Conservation (phyloP, 2,797 vertebrate species). For the Anisognathus igniventris region DNA sequence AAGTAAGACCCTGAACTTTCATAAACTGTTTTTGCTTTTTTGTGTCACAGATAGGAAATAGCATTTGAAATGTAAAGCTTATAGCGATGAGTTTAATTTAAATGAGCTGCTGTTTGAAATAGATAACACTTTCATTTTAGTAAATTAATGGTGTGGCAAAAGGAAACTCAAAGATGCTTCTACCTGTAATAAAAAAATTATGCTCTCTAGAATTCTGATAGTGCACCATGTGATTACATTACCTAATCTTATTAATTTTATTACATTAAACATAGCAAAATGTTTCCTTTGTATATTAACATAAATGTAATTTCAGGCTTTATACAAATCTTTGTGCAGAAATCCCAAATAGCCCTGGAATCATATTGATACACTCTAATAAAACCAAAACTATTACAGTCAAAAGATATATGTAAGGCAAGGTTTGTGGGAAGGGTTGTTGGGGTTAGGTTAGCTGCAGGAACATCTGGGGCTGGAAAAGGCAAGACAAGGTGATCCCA, state of each 20-base stretch:
- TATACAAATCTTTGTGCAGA: slow-evolving; percentile 45
- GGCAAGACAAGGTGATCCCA: accelerated
- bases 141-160: slow-evolving; percentile 62
- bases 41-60: slow-evolving; percentile 46
- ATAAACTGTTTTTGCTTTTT: slow-evolving; percentile 37
- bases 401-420: neutral
- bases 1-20: slow-evolving; percentile 34
- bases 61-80: slow-evolving; percentile 64
- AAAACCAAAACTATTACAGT: neutral
- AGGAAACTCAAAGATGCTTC: slow-evolving; percentile 45
- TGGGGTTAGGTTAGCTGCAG: neutral
- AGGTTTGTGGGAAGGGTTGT: neutral
- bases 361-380: neutral
- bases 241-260: slow-evolving; percentile 34
- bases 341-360: neutral
- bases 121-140: slow-evolving; percentile 69
- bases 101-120: slow-evolving; percentile 70
- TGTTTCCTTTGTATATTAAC: slow-evolving; percentile 24
- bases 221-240: slow-evolving; percentile 41
- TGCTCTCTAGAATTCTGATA: slow-evolving; percentile 38
- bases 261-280: neutral
- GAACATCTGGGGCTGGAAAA: neutral
- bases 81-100: slow-evolving; percentile 68
- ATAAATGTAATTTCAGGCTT: slow-evolving; percentile 46
- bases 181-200: slow-evolving; percentile 20